Evolutionary conservation across 2,113 vertebrate species (phyloP).

Genomic region (Erythrolamprus reginae): DNA sequence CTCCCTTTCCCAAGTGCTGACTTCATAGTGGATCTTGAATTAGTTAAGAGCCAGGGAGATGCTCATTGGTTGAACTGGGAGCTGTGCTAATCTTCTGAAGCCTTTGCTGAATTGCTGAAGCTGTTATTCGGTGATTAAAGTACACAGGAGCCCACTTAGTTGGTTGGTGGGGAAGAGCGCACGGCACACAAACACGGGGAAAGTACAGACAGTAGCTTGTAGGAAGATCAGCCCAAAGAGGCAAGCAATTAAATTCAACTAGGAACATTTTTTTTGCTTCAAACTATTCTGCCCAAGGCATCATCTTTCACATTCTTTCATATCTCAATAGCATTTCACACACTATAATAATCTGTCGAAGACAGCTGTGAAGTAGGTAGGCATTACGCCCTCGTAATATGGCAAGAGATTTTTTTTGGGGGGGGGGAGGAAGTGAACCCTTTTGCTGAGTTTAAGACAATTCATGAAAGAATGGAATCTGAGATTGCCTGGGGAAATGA

Average conservation of each 20-base stretch:
- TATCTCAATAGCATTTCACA: background rate
- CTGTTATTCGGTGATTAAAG: conserved; percentile 19
- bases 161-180: background rate
- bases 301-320: background rate
- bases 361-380: background rate
- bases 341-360: background rate
- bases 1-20: background rate
- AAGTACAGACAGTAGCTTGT: background rate
- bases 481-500: background rate
- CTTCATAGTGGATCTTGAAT: background rate
- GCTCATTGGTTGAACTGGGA: background rate
- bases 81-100: conserved; percentile 13
- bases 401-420: background rate
- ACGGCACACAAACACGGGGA: background rate
- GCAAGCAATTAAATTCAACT: background rate
- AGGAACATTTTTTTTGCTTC: background rate
- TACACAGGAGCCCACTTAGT: conserved; percentile 27
- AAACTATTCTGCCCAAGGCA: background rate
- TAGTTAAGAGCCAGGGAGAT: background rate
- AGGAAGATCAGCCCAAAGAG: background rate
- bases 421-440: too few species aligned
- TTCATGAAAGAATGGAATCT: background rate
- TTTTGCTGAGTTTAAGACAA: background rate
- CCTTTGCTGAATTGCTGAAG: conserved; percentile 15
- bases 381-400: background rate